Base-by-base conservation (phyloP, 37 sponge, comb jelly and placozoan genomes). In the Crambe crambe region DNA sequence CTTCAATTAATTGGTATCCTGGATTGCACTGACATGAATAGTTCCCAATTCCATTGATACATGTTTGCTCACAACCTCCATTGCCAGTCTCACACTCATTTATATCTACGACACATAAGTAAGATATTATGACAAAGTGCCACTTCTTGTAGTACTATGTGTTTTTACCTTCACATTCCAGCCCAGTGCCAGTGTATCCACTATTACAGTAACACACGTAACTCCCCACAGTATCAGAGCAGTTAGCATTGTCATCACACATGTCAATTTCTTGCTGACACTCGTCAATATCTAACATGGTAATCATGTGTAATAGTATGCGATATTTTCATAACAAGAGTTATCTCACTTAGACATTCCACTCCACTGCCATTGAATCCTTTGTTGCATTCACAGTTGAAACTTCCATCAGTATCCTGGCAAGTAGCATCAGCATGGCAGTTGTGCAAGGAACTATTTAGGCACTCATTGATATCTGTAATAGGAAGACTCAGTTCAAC, bases 1-100 rank as follows among this genome's bases (percentile, higher is more conserved):
- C 43, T 3, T 27, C 34, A 65, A 17, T 30, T 9, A 71, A 62
- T 8, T 56, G 31, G 32, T 81, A 79, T 26, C 86, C 74, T 4
- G 51, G 5, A 72, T n/a, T 31, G 72, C 86, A 85, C 39, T 44
- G 30, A 69, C 86, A 85, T 29, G 34, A 41, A 72, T 47, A 85
- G 72, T 78, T 78, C 1, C 86, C 86, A 72, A 73, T 6, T 40
- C 72, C 78, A 61, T 85, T 85, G 40, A 26, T 72, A 27, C 81
- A 81, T 56, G n/a, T 8, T 23, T 81, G 81, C 35, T 26, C 59
- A 58, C 81, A 81, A 32, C 81, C 81, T 32, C 62, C 81, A 59
- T 39, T 81, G 39, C 60, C 38, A 2, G 42, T 59, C 20, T 15
- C 31, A 32, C 81, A 81, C 81, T 81, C 81, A 72, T 81, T 39